Evolutionary conservation across 2,888 invertebrate species (phyloP).

Genomic region (Geophilus truncorum): DNA sequence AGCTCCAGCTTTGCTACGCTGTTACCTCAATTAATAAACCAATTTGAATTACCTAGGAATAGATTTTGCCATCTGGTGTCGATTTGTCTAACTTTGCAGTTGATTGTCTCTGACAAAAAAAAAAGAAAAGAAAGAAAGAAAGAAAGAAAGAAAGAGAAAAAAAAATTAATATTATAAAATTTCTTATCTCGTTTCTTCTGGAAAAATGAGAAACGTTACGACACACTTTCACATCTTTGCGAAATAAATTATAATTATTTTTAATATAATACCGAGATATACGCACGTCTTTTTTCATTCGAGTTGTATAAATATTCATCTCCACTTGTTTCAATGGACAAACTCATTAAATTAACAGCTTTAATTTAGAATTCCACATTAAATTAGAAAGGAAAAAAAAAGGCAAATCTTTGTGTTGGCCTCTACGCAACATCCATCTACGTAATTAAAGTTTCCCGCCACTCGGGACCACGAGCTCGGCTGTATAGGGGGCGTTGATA

Average conservation of each 20-base stretch:
- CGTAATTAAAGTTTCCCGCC: constrained; percentile 22
- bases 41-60: neutral
- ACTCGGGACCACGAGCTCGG: constrained; percentile 14
- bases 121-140: neutral
- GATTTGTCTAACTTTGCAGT: neutral
- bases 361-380: constrained; percentile 7
- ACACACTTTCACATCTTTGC: neutral
- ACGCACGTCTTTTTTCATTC: neutral
- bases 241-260: neutral
- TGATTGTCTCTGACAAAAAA: neutral
- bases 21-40: no score
- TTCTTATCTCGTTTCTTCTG: neutral
- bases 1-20: no score
- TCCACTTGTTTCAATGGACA: neutral
- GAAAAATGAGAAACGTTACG: neutral
- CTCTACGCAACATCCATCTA: constrained; percentile 17
- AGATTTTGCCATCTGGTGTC: neutral
- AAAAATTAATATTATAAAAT: neutral
- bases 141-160: neutral
- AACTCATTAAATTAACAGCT: constrained; percentile 27
- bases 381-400: constrained; percentile 20
- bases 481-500: neutral
- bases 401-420: constrained; percentile 17
- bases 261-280: neutral
- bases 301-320: neutral